phyloP scores from a whole-genome alignment of 2,113 vertebrate species.

The Coregonus clupeaformis region DNA sequence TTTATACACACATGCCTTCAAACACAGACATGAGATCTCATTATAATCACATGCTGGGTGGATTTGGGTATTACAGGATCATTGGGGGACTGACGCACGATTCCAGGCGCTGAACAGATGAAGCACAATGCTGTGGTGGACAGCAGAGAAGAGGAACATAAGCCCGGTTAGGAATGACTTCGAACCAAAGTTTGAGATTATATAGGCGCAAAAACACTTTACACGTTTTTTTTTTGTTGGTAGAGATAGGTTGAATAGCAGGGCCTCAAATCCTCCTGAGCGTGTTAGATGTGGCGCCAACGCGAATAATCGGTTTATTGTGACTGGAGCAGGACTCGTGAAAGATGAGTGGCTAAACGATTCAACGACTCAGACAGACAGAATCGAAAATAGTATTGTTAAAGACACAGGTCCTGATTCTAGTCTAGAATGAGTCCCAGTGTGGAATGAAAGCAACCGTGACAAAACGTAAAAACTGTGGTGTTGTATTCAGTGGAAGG shows the following conservation, averaged over 20 bases:
- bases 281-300: background rate
- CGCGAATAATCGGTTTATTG: background rate
- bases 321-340: constrained; percentile 44
- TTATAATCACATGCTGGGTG: background rate
- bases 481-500: constrained; percentile 43
- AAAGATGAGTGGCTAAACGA: constrained; percentile 28
- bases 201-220: constrained; percentile 55
- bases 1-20: constrained; percentile 57
- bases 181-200: constrained; percentile 81
- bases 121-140: constrained; percentile 92
- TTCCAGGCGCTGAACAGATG: constrained; percentile 93
- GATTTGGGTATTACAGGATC: background rate
- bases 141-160: constrained; percentile 88
- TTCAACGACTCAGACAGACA: constrained; percentile 53
- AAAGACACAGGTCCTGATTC: background rate
- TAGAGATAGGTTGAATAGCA: constrained; percentile 6
- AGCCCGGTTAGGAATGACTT: constrained; percentile 89
- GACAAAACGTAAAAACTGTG: constrained; percentile 41
- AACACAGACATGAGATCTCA: constrained; percentile 2
- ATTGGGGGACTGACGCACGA: constrained; percentile 74
- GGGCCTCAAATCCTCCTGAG: background rate
- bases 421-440: constrained; percentile 1
- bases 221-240: constrained; percentile 29
- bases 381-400: constrained; percentile 28
- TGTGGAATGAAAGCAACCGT: constrained; percentile 6